phyloP scores from a whole-genome alignment of 2,113 vertebrate genomes.

The Chionomys nivalis region DNA sequence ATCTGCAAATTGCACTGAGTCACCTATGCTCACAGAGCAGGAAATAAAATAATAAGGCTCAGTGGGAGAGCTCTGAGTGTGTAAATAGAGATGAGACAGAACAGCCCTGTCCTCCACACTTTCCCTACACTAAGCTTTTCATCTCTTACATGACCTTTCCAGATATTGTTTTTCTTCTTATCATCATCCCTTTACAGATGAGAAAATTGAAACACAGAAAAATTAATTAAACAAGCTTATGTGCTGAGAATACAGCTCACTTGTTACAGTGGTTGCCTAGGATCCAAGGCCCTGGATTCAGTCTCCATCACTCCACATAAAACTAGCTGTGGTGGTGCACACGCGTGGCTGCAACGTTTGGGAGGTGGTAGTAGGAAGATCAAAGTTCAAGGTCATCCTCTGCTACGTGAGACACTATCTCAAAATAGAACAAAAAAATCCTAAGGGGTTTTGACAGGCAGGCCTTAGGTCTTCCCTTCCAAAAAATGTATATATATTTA shows the following conservation, averaged over 20 bases:
- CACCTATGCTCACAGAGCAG: slow-evolving; percentile 28
- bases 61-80: slow-evolving; percentile 37
- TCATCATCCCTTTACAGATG: background rate
- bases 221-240: background rate
- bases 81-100: slow-evolving; percentile 38
- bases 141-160: background rate
- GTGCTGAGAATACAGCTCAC: background rate
- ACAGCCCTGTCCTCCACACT: background rate
- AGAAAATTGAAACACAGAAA: slow-evolving; percentile 40
- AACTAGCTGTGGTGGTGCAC: background rate
- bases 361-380: background rate
- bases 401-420: background rate
- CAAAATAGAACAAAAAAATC: background rate
- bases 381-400: background rate
- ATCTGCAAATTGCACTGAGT: slow-evolving; percentile 66
- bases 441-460: background rate
- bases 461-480: background rate
- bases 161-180: background rate
- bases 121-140: background rate
- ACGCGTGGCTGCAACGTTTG: background rate
- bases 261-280: background rate
- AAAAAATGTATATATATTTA: background rate
- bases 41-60: slow-evolving; percentile 71
- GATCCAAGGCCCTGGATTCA: background rate
- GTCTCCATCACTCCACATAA: background rate